Conservation (phyloP, 2,888 invertebrate species). For the Hartigia nigra region DNA sequence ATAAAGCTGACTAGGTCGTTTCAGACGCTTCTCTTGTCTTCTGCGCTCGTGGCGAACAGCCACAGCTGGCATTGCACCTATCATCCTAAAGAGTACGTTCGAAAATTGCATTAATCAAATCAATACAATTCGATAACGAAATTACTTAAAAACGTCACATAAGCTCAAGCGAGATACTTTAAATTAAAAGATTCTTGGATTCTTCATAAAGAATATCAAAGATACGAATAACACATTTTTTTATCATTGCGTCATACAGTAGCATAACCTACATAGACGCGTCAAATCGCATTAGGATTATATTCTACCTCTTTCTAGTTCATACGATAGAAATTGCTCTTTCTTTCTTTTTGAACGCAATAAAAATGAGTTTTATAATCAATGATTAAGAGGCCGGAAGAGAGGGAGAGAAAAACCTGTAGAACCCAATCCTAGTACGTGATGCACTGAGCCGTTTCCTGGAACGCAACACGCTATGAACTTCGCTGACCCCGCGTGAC, state of each 20-base stretch:
- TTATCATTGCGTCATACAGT: not conserved
- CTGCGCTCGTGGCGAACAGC: slow-evolving; percentile 85
- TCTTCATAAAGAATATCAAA: not conserved
- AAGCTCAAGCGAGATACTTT: not conserved
- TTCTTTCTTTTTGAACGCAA: not conserved
- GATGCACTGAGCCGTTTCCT: not conserved
- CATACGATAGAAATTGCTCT: not conserved
- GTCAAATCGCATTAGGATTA: not conserved
- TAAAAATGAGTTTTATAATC: not conserved
- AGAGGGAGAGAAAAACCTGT: not conserved
- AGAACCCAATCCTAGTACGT: no score
- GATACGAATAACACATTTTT: not conserved
- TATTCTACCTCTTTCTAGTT: not conserved
- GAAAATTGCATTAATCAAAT: not conserved
- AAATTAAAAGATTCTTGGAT: not conserved
- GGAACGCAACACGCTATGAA: slow-evolving; percentile 46
- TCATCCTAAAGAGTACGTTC: slow-evolving; percentile 71
- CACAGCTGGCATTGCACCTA: slow-evolving; percentile 89
- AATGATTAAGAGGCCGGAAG: not conserved
- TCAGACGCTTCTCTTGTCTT: slow-evolving; percentile 77
- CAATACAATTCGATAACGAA: not conserved
- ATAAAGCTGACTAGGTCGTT: slow-evolving; percentile 73
- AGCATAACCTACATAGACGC: not conserved
- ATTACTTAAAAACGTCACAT: not conserved
- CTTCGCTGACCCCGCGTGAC: slow-evolving; percentile 62